A percentile compares a stretch with the other conserved stretches of the same genome.
Evolutionary conservation across 2,888 invertebrate genomes (phyloP).

Genomic region (Operophtera brumata): DNA sequence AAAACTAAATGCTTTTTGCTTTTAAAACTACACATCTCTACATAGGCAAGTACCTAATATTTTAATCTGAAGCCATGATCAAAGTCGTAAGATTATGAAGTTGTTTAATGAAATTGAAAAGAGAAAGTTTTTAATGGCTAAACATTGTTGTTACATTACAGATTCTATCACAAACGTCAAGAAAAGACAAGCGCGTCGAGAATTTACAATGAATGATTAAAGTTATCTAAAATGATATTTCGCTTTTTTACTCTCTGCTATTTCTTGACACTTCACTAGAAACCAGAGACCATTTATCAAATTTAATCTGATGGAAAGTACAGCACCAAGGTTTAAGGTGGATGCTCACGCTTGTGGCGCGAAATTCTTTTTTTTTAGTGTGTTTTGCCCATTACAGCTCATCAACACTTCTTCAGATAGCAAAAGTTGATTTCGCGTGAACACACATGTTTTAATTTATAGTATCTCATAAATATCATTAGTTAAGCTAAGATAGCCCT

Average conservation of each 20-base stretch:
- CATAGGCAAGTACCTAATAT: neutral
- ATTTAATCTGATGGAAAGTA: constrained; percentile 18
- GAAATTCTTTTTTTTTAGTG: no score
- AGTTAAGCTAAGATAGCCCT: no score
- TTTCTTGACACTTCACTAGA: constrained; percentile 6
- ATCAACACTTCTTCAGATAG: no score
- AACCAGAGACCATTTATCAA: constrained; percentile 12
- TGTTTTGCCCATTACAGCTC: no score
- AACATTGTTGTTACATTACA: constrained; percentile 23
- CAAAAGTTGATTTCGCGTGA: no score
- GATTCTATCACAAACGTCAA: constrained; percentile 31
- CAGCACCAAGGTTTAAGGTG: neutral
- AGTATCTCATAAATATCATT: no score
- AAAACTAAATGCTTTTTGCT: no score
- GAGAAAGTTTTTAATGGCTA: constrained; percentile 30
- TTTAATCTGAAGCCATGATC: constrained; percentile 10
- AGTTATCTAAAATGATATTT: constrained; percentile 8
- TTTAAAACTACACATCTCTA: neutral
- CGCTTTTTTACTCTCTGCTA: neutral
- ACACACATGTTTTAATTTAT: no score
- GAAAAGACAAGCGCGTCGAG: constrained; percentile 20
- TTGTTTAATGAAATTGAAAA: constrained; percentile 21
- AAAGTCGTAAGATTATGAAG: constrained; percentile 24
- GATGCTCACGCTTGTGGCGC: no score
- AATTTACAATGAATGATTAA: constrained; percentile 29